Conservation (phyloP, 1,140 invertebrate species). For the Coptotermes formosanus region DNA sequence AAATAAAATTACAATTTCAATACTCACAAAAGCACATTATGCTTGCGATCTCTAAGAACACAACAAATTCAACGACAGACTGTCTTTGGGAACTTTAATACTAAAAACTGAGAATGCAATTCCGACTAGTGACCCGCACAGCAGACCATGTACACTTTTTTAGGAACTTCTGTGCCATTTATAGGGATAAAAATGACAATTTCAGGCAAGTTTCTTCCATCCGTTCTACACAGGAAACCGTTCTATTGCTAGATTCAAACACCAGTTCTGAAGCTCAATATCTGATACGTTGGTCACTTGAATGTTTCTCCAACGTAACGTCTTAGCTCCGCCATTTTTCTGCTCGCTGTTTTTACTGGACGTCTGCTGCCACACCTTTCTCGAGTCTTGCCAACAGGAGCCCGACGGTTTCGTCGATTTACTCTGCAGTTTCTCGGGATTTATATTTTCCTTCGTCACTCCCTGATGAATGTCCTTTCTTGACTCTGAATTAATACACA, state of each 20-base stretch:
- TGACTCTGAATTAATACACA: neutral
- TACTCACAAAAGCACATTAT: no score
- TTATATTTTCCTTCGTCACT: no score
- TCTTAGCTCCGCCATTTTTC: neutral
- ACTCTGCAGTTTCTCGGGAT: neutral
- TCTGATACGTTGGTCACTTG: neutral
- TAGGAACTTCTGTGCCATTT: neutral
- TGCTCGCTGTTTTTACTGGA: neutral
- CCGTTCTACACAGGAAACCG: neutral
- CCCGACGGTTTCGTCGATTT: neutral
- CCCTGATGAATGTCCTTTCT: no score
- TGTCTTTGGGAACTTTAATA: no score
- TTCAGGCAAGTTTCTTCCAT: neutral
- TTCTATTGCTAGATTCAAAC: neutral
- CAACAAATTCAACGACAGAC: no score
- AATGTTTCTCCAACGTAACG: neutral
- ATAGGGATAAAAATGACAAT: neutral
- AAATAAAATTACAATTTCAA: no score
- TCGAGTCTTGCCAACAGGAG: neutral
- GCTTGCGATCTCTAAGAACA: no score
- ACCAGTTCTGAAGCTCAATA: neutral
- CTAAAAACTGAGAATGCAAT: no score
- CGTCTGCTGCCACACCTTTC: neutral
- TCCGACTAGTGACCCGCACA: neutral
- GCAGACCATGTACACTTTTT: neutral